Conservation (phyloP, 2,113 vertebrate species). For the Lampris megalopsis region DNA sequence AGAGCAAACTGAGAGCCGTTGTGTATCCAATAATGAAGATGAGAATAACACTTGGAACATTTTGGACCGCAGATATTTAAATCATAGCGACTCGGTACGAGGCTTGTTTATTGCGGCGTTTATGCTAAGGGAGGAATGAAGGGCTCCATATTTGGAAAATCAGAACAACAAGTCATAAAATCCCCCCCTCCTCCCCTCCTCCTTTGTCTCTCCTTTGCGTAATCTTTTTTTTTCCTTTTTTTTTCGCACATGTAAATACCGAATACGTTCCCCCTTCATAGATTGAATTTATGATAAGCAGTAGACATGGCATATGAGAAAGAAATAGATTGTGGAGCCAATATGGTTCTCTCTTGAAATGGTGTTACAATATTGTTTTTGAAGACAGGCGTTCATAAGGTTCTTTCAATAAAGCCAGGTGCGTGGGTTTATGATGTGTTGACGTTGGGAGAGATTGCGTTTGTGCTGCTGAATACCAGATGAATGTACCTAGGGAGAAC, state of each 20-base stretch:
- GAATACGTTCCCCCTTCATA: conserved; percentile 60
- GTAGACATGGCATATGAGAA: conserved; percentile 68
- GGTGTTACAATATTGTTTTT: conserved; percentile 81
- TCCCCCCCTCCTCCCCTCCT: conserved; percentile 27
- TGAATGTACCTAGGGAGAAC: conserved; percentile 79
- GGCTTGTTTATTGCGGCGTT: conserved; percentile 60
- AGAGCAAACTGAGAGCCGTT: conserved; percentile 69
- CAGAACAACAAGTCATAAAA: conserved; percentile 51
- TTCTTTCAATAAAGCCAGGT: conserved; percentile 83
- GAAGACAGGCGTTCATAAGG: conserved; percentile 76
- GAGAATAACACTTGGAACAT: conserved; percentile 68
- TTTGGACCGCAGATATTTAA: conserved; percentile 64
- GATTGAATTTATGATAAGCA: conserved; percentile 76
- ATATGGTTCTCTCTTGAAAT: conserved; percentile 78
- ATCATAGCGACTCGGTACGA: conserved; percentile 61
- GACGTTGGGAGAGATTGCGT: conserved; percentile 83
- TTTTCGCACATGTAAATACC: conserved; percentile 68
- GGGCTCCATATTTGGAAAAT: conserved; percentile 52
- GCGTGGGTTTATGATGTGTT: conserved; percentile 83
- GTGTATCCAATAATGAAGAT: conserved; percentile 69
- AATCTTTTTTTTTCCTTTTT: background rate
- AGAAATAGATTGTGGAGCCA: conserved; percentile 74
- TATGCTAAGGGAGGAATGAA: conserved; percentile 48
- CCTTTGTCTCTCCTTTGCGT: conserved; percentile 24
- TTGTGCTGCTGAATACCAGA: conserved; percentile 82